A percentile compares a stretch with the other conserved stretches of the same genome.
phyloP scores from a whole-genome alignment of 2,113 vertebrate species.

The Ctenomys sociabilis region DNA sequence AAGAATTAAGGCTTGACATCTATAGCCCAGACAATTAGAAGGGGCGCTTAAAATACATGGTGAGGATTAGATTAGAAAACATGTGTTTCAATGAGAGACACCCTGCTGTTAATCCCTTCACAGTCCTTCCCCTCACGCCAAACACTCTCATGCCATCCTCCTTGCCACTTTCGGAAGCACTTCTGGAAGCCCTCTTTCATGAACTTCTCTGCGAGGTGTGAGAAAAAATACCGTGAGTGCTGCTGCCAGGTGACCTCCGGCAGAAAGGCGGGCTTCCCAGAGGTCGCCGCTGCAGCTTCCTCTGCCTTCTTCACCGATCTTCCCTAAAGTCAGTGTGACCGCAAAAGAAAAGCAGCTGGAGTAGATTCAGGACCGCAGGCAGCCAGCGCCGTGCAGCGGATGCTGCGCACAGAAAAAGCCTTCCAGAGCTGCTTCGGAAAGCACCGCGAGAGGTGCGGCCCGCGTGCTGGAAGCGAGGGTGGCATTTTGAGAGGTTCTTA shows the following conservation, averaged over 20 bases:
- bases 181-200: neutral
- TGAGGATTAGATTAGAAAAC: neutral
- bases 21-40: neutral
- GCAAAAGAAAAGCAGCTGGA: too few relatives aligned
- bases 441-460: neutral
- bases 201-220: neutral
- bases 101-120: neutral
- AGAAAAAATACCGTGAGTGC: neutral
- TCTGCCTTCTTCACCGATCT: neutral
- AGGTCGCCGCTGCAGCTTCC: rapidly evolving
- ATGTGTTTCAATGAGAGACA: neutral
- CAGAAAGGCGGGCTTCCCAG: neutral
- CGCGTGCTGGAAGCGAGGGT: neutral
- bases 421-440: neutral
- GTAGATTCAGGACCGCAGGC: neutral
- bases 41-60: neutral
- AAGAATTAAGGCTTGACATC: neutral
- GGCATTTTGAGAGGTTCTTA: neutral
- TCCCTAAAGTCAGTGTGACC: neutral
- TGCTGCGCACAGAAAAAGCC: neutral
- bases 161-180: neutral
- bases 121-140: neutral
- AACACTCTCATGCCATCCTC: neutral
- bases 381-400: neutral
- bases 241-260: neutral